Percentiles rank a stretch among this genome's conserved stretches.
Evolutionary conservation across 2,797 vertebrate genomes (phyloP).

Genomic region (Artibeus lituratus): DNA sequence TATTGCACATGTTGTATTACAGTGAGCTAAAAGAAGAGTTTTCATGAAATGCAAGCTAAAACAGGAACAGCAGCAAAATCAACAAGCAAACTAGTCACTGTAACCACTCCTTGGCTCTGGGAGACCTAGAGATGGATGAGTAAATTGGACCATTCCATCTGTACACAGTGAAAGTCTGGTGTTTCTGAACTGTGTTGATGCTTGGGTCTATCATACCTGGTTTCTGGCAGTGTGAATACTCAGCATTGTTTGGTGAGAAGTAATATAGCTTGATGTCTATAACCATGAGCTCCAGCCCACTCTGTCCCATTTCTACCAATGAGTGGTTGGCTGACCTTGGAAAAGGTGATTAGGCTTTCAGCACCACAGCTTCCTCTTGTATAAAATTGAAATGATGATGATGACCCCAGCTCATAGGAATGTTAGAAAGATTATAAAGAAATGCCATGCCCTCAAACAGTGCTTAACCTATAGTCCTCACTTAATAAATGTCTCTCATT

Average conservation of each 20-base stretch:
- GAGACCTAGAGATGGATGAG: not conserved
- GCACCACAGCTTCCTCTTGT: not conserved
- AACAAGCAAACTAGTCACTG: not conserved
- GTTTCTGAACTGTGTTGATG: not conserved
- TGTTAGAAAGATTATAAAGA: not conserved
- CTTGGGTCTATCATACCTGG: not conserved
- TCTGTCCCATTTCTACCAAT: not conserved
- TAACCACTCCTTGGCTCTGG: not conserved
- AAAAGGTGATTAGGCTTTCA: not conserved
- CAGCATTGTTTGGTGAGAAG: not conserved
- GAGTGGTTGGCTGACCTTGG: not conserved
- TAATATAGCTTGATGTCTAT: not conserved
- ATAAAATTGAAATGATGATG: not conserved
- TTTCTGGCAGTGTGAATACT: not conserved
- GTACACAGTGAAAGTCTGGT: rapidly evolving
- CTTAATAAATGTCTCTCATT: not conserved
- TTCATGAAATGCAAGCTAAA: not conserved
- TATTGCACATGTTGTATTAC: not conserved
- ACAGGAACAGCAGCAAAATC: not conserved
- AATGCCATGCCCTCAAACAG: not conserved
- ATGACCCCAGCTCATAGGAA: not conserved
- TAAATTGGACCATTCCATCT: not conserved
- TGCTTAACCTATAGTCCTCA: not conserved
- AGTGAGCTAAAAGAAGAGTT: not conserved
- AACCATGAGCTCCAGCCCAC: not conserved